Evolutionary conservation across 1,140 invertebrate genomes (phyloP).

Genomic region (Popillia japonica): DNA sequence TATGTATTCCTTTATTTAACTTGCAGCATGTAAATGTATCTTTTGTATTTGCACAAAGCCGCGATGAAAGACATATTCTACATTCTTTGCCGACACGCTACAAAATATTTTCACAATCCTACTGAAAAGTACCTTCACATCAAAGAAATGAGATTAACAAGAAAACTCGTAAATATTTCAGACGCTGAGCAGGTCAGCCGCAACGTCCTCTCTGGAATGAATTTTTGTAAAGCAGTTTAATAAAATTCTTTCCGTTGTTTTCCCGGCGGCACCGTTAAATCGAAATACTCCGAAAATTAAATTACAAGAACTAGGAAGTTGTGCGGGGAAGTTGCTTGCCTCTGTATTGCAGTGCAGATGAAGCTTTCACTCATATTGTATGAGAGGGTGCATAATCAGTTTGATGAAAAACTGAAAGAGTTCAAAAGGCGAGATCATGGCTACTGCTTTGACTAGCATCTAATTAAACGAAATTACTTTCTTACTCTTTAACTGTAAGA

Average conservation of each 20-base stretch:
- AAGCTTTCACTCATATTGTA: background rate
- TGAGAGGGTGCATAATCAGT: background rate
- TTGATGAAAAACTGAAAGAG: background rate
- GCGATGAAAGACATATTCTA: background rate
- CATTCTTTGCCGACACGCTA: background rate
- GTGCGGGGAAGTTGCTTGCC: background rate
- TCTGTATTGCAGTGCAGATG: background rate
- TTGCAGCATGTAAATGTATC: background rate
- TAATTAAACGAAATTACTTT: background rate
- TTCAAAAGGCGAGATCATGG: background rate
- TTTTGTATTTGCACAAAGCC: background rate
- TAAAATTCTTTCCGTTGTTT: conserved; percentile 31
- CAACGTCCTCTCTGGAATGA: background rate
- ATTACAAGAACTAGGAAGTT: background rate
- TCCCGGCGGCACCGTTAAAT: background rate
- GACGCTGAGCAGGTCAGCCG: background rate
- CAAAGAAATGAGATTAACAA: conserved; percentile 17
- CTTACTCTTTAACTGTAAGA: no score
- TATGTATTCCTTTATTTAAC: no score
- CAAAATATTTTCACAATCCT: background rate
- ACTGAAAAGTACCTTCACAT: background rate
- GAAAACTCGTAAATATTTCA: background rate
- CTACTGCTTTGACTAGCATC: background rate
- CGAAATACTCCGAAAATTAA: conserved; percentile 14
- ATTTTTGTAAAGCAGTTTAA: conserved; percentile 19